Evolutionary conservation across 2,113 vertebrate species (phyloP), one percentile per base, ranked within the genome.

Genomic region (Zosterops hypoxanthus): DNA sequence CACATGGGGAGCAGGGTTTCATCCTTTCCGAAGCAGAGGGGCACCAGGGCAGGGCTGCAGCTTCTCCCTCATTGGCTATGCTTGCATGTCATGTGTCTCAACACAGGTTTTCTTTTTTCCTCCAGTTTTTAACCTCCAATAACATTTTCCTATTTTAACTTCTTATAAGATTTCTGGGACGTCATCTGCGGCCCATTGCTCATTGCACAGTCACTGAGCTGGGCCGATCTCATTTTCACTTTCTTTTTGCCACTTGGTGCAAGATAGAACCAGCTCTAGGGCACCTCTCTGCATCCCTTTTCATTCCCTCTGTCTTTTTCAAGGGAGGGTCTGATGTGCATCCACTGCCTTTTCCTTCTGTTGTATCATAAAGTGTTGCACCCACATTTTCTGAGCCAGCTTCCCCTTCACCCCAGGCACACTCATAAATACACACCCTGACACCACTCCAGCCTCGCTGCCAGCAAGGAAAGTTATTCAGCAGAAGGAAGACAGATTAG

Each of bases 21-120:
- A 6, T 9, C 73, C 33, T 59, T 29, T 39, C 49, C 14, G 0
- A 8, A 5, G 7, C 57, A 23, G 14, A 14, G 13, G 8, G 20
- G 1, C 4, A 16, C 76, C 7, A 3, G 39, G 31, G 23, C 24
- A 31, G 52, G 26, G 36, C 50, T 80, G 33, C 2, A n/a, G 17
- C 28, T 21, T 63, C 57, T 52, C 16, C 34, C 17, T 34, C 56
- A 5, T 2, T 19, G 0, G 17, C 65, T 15, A 0, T 29, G 19
- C 14, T n/a, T 21, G 11, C 1, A 1, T 12, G 23, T 36, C 82
- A 7, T 18, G 23, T 12, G 0, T 42, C 88, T 52, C 66, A 68
- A 52, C 66, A 59, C 14, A 18, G 1, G 0, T 21, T 82, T 71
- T 53, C 14, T 44, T 70, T n/a, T 50, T 84, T 31, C 26, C 56